A percentile compares a stretch with the other conserved stretches of the same genome.
Evolutionary conservation across 2,888 invertebrate genomes (phyloP).

Genomic region (Leptinotarsa juncta): DNA sequence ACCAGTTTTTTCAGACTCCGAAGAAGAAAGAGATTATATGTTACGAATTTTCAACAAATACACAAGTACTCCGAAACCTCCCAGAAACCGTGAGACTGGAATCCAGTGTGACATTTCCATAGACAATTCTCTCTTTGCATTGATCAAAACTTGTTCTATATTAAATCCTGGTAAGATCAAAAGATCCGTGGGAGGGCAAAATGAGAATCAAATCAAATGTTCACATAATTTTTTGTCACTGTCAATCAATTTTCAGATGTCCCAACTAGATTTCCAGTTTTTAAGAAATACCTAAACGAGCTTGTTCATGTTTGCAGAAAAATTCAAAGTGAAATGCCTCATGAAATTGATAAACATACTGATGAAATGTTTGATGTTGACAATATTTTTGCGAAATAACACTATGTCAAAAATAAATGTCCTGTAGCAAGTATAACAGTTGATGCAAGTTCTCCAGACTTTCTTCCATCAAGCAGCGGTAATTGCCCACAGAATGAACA

Average conservation of each 20-base stretch:
- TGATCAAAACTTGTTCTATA: constrained; percentile 18
- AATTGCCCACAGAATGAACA: background rate
- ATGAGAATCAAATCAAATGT: too few species aligned
- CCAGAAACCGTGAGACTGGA: constrained; percentile 16
- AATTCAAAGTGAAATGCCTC: background rate
- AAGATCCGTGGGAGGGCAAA: too few species aligned
- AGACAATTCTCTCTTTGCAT: background rate
- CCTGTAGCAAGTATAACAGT: background rate
- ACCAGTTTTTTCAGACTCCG: constrained; percentile 40
- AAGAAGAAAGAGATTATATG: constrained; percentile 28
- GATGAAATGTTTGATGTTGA: background rate
- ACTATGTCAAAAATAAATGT: background rate
- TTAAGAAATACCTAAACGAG: background rate
- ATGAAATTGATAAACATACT: background rate
- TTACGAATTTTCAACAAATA: constrained; percentile 13
- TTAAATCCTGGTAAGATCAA: constrained; percentile 5
- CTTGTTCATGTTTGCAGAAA: constrained; percentile 6
- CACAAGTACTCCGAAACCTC: background rate
- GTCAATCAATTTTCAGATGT: constrained; percentile 3
- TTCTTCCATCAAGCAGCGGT: constrained; percentile 18
- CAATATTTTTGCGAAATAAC: background rate
- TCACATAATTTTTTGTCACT: background rate
- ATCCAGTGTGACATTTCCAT: constrained; percentile 27
- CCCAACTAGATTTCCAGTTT: background rate
- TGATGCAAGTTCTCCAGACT: constrained; percentile 3